Evolutionary conservation across 2,113 vertebrate genomes (phyloP), one percentile per base, ranked within the genome.

Genomic region (Perognathus longimembris): DNA sequence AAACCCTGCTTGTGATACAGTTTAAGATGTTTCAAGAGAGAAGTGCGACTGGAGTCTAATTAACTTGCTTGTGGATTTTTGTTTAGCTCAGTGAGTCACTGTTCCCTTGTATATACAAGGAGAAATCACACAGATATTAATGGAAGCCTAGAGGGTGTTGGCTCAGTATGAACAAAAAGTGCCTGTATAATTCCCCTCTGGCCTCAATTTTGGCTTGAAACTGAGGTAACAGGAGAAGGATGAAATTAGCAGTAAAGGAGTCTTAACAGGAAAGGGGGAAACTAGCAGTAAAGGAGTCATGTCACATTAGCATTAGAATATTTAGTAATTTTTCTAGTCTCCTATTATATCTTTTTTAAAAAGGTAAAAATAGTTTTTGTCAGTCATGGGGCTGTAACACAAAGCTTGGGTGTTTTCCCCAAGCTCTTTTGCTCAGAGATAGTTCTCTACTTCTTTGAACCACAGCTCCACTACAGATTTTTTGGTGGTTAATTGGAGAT

Each of bases 91-190:
- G 38, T 42, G 70, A 88, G 36, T 42, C 30, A 66, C 87, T 57
- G 34, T 91, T 85, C 89, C 81, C 89, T 88, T 85, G 50, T 90
- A 28, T 78, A 59, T 20, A 54, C 50, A 30, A 73, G 79, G 50
- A 79, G 70, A 59, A 82, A 75, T 75, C 42, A 63, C 79, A 50
- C 57, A 88, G 76, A 61, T 54, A 54, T 79, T 17, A 70, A 42
- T 57, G 86, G 50, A 85, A 61, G 26, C 22, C 3, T 42, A 73
- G 64, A 82, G 32, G 24, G 6, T 71, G 15, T 42, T 86, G 80
- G 42, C 42, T 83, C 45, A 45, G 36, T 15, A 1, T 15, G 67
- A 92, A 80, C 36, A 38, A 70, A 80, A 76, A 88, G 61, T 22
- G 11, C 76, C 90, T 70, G 34, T 67, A 3, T 32, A 36, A 42